Evolutionary conservation across 2,113 vertebrate species (phyloP).

Genomic region (Limanda limanda): DNA sequence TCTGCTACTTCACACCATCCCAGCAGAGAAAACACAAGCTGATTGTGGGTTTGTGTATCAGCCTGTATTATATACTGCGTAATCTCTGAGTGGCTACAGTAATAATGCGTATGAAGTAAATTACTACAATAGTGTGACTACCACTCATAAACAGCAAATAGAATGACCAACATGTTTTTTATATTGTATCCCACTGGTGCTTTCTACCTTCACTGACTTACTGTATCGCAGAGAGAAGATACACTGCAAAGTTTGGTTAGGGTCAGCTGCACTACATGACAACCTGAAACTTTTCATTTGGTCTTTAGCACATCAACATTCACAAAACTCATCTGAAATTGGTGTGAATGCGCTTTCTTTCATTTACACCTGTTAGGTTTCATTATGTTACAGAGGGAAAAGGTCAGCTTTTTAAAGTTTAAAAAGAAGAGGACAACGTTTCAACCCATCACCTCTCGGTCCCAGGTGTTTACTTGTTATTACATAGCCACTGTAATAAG

Average conservation of each 20-base stretch:
- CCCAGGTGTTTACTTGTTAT: constrained; percentile 1
- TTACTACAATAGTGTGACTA: not conserved
- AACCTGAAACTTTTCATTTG: not conserved
- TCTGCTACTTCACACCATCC: constrained; percentile 21
- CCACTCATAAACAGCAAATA: not conserved
- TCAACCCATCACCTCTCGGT: not conserved
- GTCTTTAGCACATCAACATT: not conserved
- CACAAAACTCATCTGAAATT: not conserved
- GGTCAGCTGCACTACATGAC: not conserved
- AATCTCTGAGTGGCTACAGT: not conserved
- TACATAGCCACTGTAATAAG: constrained; percentile 13
- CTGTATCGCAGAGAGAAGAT: not conserved
- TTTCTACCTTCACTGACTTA: not conserved
- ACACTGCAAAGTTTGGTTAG: too few species aligned
- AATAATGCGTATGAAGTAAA: not conserved
- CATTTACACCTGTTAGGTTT: too few species aligned
- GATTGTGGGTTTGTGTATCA: not conserved
- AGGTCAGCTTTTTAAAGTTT: not conserved
- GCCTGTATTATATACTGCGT: not conserved
- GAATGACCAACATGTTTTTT: not conserved
- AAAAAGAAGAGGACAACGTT: not conserved
- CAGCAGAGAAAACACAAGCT: not conserved
- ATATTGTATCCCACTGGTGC: not conserved
- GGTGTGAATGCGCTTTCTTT: not conserved
- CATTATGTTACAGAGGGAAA: not conserved